phyloP scores from a whole-genome alignment of 2,113 vertebrate species.

The Gasterosteus aculeatus region DNA sequence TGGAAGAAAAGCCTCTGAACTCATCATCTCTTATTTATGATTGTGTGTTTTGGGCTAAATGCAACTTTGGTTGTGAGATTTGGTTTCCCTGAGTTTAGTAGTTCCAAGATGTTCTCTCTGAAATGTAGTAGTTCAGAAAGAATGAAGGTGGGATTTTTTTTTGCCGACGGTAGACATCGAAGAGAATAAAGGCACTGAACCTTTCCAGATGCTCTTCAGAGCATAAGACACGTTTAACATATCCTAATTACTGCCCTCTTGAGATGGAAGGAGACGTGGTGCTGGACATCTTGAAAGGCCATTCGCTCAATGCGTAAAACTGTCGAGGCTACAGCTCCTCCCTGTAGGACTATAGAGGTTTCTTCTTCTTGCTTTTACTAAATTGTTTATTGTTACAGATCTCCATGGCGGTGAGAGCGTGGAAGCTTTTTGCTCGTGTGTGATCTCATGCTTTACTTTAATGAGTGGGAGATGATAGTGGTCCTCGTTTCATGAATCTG shows the following conservation, averaged over 20 bases:
- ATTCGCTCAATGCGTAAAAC: constrained; percentile 41
- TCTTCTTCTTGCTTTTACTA: constrained; percentile 33
- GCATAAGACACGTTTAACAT: constrained; percentile 46
- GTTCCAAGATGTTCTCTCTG: constrained; percentile 12
- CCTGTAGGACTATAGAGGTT: constrained; percentile 19
- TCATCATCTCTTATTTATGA: neutral
- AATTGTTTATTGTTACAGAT: constrained; percentile 63
- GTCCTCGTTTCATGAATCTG: constrained; percentile 26
- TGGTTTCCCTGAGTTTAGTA: constrained; percentile 18
- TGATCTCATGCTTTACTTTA: constrained; percentile 19
- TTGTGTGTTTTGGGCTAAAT: constrained; percentile 3
- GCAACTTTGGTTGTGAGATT: constrained; percentile 9
- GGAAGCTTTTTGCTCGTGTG: constrained; percentile 11
- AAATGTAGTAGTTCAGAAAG: constrained; percentile 10
- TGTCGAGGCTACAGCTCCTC: constrained; percentile 7
- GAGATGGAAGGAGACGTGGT: constrained; percentile 30
- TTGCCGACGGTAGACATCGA: constrained; percentile 45
- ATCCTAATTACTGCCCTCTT: constrained; percentile 48
- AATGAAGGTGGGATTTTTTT: constrained; percentile 45
- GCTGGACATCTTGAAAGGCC: constrained; percentile 68
- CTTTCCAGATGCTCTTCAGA: constrained; percentile 65
- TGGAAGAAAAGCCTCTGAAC: constrained; percentile 13
- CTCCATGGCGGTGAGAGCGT: neutral
- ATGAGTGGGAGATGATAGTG: constrained; percentile 18
- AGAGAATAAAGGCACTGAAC: constrained; percentile 52